Evolutionary conservation across 2,888 invertebrate species (phyloP), one percentile per base, ranked within the genome.

Genomic region (Nemotelus pantherinus): DNA sequence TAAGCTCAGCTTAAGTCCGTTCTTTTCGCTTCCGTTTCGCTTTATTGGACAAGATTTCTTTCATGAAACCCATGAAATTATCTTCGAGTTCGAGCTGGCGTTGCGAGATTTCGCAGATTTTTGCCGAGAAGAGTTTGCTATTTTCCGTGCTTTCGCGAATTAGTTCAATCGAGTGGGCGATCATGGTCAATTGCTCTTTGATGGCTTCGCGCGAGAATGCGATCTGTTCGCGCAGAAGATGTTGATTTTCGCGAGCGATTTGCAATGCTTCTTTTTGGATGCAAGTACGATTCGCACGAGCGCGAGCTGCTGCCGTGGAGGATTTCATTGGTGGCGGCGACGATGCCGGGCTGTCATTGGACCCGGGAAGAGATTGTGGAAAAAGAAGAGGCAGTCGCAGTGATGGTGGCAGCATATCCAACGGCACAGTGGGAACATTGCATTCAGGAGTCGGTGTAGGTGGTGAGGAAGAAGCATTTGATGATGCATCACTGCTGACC

Each of bases 71-170:
- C 70, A 70, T 70, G n/a, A 70, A 70, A 7, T 41, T 39, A 53
- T 55, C 55, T 43, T 70, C 70, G 4, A 70, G 43, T 9, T 70
- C 70, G 43, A 70, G 41, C 43, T 70, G 70, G 3, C 53, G 45
- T 55, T 70, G 43, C 4, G 70, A 70, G 39, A 70, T 70, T 55
- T 70, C 70, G 43, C 70, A 70, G 55, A 70, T 70, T 70, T 70
- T 70, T 1, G 53, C 10, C 3, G 70, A 39, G 9, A 70, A 70
- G 2, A 9, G 6, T 5, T 47, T 50, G 55, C 70, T 70, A 55
- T 70, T 70, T 41, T 70, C 70, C 43, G 70, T 70, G 53, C 70
- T 70, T 9, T 70, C 70, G 3, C 43, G 25, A 7, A 70, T 70
- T 43, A 70, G 43, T 43, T 70, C 70, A 39, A 70, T 70, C 3